Percentiles rank a stretch among this genome's conserved stretches.
These are phyloP conservation scores for Cryptosula pallasiana DNA, from an alignment of 2,888 invertebrate species.

Conservation along the genomic window DNA sequence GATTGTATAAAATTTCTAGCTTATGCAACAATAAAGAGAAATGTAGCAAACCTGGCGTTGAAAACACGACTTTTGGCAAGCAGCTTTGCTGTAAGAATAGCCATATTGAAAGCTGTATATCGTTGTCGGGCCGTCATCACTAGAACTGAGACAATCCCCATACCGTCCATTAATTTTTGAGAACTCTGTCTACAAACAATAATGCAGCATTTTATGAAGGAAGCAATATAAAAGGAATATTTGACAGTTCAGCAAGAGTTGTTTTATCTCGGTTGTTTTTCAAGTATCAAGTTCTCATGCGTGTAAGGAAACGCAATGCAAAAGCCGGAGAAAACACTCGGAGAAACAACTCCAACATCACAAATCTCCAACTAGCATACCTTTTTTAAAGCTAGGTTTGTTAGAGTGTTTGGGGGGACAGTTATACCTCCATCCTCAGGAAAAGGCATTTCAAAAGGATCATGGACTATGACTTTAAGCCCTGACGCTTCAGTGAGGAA, in stretches of 20 bases:
- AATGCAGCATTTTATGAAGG: no score
- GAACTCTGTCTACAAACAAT: constrained; percentile 5
- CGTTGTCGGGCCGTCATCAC: neutral
- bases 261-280: no score
- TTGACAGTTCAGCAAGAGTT: no score
- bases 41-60: neutral
- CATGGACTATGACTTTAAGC: constrained; percentile 25
- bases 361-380: neutral
- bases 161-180: neutral
- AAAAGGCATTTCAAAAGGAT: constrained; percentile 27
- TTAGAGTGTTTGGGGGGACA: constrained; percentile 13
- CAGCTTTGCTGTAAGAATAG: constrained; percentile 18
- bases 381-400: neutral
- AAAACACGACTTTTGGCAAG: neutral
- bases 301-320: no score
- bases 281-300: no score
- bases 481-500: constrained; percentile 26
- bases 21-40: neutral
- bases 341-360: no score
- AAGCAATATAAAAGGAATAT: no score
- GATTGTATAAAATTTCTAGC: no score
- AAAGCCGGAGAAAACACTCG: no score
- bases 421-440: constrained; percentile 29
- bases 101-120: constrained; percentile 6
- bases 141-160: neutral